Evolutionary conservation across 2,113 vertebrate genomes (phyloP), one percentile per base, ranked within the genome.

Genomic region (Silurus meridionalis): DNA sequence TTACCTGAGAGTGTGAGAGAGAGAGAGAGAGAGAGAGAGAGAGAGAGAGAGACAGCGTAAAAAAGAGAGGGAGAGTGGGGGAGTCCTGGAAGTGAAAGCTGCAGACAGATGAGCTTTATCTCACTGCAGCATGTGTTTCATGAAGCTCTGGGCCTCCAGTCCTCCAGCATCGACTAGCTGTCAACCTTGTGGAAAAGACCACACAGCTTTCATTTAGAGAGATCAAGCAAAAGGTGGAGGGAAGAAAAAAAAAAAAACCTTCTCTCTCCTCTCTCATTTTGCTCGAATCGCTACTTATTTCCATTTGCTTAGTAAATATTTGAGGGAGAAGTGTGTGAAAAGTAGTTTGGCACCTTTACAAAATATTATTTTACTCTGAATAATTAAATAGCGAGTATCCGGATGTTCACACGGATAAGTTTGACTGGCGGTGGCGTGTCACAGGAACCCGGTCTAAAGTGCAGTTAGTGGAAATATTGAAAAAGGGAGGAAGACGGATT

Each of bases 101-200:
- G 92, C 93, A 95, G 94, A 93, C 93, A 93, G 92, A 95, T 94
- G 94, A 94, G 94, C 94, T 94, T 96, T 96, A 96, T 96, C 95
- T 95, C 85, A 87, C 90, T 83, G 87, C 87, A 90, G 93, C 95
- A 95, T 93, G 94, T 95, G 94, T 95, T 92, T 58, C 91, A 85
- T 80, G 87, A 86, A 91, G 94, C 93, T 91, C 92, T 90, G 91
- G 93, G 93, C 94, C 94, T 94, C 93, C 93, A 93, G 93, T 94
- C 92, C 92, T 91, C 84, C 93, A 92, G 93, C 93, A 95, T 93
- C 93, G 93, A 95, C 92, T 93, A 91, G 93, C 94, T 94, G 93
- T 95, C 94, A 94, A 92, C 91, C 90, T 92, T 90, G 90, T 93
- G 85, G 89, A 91, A 92, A 92, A 93, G 92, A 93, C 92, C 91